Conservation (phyloP, 2,888 invertebrate genomes). For the Oconnorella tubifera region DNA sequence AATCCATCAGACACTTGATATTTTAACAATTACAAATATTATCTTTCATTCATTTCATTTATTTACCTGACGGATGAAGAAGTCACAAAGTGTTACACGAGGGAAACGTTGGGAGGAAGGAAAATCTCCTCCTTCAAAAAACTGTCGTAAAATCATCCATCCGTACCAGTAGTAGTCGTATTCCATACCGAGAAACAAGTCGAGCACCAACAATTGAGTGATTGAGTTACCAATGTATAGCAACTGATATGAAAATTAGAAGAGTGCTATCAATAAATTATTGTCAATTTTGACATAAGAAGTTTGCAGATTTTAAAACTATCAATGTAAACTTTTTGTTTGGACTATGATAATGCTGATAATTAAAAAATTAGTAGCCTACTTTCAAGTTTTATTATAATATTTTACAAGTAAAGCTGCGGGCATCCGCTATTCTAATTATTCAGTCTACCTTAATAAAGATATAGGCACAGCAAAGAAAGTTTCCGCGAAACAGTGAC, state of each 20-base stretch:
- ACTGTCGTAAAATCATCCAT: conserved; percentile 53
- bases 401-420: too few species aligned
- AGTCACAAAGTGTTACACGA: conserved; percentile 55
- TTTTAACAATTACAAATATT: too few species aligned
- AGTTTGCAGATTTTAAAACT: background rate
- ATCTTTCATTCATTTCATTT: too few species aligned
- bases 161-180: conserved; percentile 53
- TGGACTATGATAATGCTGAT: too few species aligned
- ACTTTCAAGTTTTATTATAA: too few species aligned
- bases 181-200: conserved; percentile 53
- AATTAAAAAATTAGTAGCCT: too few species aligned
- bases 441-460: conserved; percentile 44
- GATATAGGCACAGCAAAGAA: conserved; percentile 57
- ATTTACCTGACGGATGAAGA: conserved; percentile 34
- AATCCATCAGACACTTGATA: too few species aligned
- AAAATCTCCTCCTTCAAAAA: conserved; percentile 54
- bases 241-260: conserved; percentile 31
- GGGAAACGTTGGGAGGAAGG: conserved; percentile 51
- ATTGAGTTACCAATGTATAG: conserved; percentile 57
- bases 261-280: too few species aligned
- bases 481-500: conserved; percentile 51
- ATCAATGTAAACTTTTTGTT: background rate
- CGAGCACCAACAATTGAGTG: conserved; percentile 58
- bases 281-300: too few species aligned
- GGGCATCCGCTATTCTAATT: too few species aligned